These are phyloP conservation scores for Ceryle rudis DNA, from an alignment of 2,797 vertebrate genomes.

Conservation along the genomic window DNA sequence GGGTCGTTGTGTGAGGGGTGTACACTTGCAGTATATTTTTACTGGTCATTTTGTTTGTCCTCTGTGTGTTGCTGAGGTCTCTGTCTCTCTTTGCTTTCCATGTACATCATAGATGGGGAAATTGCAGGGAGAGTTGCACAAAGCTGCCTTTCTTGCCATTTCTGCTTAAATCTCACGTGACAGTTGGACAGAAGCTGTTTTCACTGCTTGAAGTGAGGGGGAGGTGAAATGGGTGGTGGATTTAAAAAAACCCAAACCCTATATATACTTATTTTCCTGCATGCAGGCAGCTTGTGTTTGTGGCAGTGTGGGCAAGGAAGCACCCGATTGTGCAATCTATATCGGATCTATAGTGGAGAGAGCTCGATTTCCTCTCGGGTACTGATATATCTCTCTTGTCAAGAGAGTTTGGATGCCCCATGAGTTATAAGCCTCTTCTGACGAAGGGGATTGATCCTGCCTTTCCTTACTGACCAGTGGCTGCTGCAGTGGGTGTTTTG, in stretches of 20 bases:
- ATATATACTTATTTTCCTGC: constrained; percentile 14
- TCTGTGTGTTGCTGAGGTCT: not conserved
- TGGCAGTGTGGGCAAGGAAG: constrained; percentile 34
- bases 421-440: not conserved
- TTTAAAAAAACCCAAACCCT: constrained; percentile 35
- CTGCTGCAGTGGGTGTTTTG: not conserved
- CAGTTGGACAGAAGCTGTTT: constrained; percentile 66
- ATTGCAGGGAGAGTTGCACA: constrained; percentile 26
- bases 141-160: constrained; percentile 69
- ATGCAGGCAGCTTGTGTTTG: constrained; percentile 12
- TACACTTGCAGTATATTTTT: not conserved
- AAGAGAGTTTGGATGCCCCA: not conserved
- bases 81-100: not conserved
- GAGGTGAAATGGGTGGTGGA: constrained; percentile 43
- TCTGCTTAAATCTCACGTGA: constrained; percentile 69
- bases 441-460: not conserved
- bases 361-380: not conserved
- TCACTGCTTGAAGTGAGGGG: constrained; percentile 52
- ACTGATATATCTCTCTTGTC: not conserved
- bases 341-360: not conserved
- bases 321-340: not conserved
- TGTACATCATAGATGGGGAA: not conserved
- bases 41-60: not conserved
- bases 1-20: not conserved
- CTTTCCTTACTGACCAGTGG: accelerated